Percentiles rank a stretch among this genome's conserved stretches.
These are phyloP conservation scores for Aphodius granarius DNA, from an alignment of 2,888 invertebrate species.

Conservation along the genomic window DNA sequence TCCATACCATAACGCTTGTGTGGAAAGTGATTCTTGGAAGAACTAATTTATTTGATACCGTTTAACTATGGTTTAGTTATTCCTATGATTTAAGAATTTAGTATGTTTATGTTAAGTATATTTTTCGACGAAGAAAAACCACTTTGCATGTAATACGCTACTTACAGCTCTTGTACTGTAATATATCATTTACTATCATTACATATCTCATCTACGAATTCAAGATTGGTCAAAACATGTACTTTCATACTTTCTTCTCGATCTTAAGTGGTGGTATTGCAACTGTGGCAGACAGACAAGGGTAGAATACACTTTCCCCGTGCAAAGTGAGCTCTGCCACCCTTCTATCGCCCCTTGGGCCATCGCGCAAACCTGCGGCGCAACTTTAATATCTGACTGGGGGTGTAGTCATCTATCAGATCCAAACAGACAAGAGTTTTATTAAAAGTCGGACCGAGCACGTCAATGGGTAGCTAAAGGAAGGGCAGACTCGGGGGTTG, in stretches of 20 bases:
- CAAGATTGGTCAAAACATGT: no score
- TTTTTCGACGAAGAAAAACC: no score
- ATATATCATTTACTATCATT: no score
- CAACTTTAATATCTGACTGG: slow-evolving; percentile 57
- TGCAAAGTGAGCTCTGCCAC: slow-evolving; percentile 41
- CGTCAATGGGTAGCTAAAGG: slow-evolving; percentile 49
- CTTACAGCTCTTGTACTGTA: no score
- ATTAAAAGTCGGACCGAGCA: slow-evolving; percentile 57
- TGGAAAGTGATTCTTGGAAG: no score
- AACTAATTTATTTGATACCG: no score
- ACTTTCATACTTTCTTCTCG: neutral
- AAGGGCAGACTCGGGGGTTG: slow-evolving; percentile 15
- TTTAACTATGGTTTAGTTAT: no score
- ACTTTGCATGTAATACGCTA: no score
- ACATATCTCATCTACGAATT: no score
- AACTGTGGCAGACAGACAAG: slow-evolving; percentile 24
- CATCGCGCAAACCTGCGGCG: slow-evolving; percentile 31
- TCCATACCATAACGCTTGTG: no score
- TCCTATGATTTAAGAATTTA: no score
- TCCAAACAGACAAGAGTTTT: slow-evolving; percentile 61
- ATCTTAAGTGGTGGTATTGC: neutral
- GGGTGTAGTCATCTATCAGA: slow-evolving; percentile 60
- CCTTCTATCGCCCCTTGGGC: slow-evolving; percentile 17
- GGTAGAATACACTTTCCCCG: slow-evolving; percentile 37
- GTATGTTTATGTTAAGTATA: no score